A percentile compares a stretch with the other conserved stretches of the same genome.
Evolutionary conservation across 2,888 invertebrate genomes (phyloP).

Genomic region (Rhaphigaster nebulosa): DNA sequence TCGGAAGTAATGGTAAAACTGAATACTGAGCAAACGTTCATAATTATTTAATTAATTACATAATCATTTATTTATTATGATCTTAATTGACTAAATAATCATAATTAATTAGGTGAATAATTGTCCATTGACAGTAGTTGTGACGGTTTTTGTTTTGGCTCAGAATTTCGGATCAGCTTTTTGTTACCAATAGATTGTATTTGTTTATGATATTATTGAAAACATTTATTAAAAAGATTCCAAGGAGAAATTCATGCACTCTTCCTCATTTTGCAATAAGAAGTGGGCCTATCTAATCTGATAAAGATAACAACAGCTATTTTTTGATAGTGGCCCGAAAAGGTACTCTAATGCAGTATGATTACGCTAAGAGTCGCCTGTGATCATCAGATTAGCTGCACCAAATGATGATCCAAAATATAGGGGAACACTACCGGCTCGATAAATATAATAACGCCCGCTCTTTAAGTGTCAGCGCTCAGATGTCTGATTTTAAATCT

Average conservation of each 20-base stretch:
- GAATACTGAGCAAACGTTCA: too few species aligned
- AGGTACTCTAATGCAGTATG: not conserved
- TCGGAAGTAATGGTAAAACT: too few species aligned
- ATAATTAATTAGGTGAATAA: too few species aligned
- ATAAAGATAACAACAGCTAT: slow-evolving; percentile 8
- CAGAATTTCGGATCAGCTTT: too few species aligned
- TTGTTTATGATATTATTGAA: too few species aligned
- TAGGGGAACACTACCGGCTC: slow-evolving; percentile 30
- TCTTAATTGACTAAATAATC: too few species aligned
- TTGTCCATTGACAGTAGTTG: too few species aligned
- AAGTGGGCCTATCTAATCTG: not conserved
- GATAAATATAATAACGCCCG: not conserved
- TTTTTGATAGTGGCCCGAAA: not conserved
- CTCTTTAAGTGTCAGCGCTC: not conserved
- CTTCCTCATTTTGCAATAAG: not conserved
- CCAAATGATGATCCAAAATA: slow-evolving; percentile 21
- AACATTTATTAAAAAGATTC: not conserved
- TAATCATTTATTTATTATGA: too few species aligned
- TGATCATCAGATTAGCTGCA: slow-evolving; percentile 42
- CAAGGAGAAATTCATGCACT: not conserved
- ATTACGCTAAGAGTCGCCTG: not conserved
- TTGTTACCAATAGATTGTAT: too few species aligned
- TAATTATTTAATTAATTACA: too few species aligned
- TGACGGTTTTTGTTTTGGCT: too few species aligned
- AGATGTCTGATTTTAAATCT: not conserved